phyloP scores from a whole-genome alignment of 2,113 vertebrate species.

The Tylochromis polylepis region DNA sequence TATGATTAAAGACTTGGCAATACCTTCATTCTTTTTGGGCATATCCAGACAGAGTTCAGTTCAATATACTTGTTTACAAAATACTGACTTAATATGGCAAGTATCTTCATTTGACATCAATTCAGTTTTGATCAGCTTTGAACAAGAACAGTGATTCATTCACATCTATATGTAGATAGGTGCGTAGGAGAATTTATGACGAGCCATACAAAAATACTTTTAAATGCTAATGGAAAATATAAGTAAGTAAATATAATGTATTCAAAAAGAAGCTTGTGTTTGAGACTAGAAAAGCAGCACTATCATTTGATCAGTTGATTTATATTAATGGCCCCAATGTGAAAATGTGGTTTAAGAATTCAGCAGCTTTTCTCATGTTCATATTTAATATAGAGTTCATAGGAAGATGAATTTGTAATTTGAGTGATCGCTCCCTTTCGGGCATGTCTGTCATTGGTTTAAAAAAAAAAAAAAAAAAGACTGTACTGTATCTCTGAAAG shows the following conservation, averaged over 20 bases:
- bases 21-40: neutral
- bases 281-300: neutral
- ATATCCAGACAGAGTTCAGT: neutral
- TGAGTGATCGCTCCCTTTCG: slow-evolving; percentile 8
- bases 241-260: neutral
- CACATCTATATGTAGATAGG: neutral
- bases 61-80: neutral
- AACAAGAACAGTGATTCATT: neutral
- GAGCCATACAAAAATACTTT: neutral
- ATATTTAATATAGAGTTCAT: neutral
- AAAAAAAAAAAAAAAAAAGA: neutral
- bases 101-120: neutral
- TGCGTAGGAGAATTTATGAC: neutral
- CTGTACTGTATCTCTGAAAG: slow-evolving; percentile 30
- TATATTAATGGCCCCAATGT: neutral
- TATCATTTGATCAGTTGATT: neutral
- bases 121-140: neutral
- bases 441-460: slow-evolving; percentile 2
- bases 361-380: neutral
- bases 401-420: neutral
- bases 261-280: neutral
- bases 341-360: neutral
- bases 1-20: neutral
- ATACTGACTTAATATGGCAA: neutral
- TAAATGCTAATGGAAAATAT: neutral